These are phyloP conservation scores for Leuciscus waleckii DNA, from an alignment of 2,797 vertebrate genomes.

Conservation along the genomic window DNA sequence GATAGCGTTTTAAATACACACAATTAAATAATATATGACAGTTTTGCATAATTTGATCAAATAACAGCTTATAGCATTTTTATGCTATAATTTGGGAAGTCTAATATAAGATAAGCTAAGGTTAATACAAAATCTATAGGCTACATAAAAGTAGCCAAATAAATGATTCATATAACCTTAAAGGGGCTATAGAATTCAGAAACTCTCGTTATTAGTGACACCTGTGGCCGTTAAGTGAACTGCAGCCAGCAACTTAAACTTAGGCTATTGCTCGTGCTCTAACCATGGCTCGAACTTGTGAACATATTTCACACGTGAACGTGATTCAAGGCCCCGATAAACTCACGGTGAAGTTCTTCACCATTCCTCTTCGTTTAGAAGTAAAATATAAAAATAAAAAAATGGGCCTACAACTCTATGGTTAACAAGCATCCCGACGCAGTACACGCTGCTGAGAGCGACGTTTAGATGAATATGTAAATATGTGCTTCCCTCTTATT, in stretches of 20 bases:
- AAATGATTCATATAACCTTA: too few species aligned
- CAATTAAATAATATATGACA: neutral
- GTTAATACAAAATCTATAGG: neutral
- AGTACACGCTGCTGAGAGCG: neutral
- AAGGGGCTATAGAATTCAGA: neutral
- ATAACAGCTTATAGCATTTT: neutral
- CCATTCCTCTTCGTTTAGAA: neutral
- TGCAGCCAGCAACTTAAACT: neutral
- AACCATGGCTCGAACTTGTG: neutral
- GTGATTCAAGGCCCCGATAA: neutral
- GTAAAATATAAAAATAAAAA: neutral
- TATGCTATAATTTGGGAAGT: neutral
- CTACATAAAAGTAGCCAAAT: too few species aligned
- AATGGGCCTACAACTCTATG: neutral
- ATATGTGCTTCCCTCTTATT: neutral
- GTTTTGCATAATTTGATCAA: neutral
- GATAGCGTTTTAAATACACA: neutral
- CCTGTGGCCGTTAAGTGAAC: neutral
- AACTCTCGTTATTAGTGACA: neutral
- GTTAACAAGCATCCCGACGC: neutral
- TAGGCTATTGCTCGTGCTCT: neutral
- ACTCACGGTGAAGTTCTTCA: neutral
- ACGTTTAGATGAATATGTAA: neutral
- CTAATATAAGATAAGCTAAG: neutral
- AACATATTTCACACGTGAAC: neutral